Evolutionary conservation across 2,888 invertebrate genomes (phyloP).

Genomic region (Psylliodes chrysocephalus): DNA sequence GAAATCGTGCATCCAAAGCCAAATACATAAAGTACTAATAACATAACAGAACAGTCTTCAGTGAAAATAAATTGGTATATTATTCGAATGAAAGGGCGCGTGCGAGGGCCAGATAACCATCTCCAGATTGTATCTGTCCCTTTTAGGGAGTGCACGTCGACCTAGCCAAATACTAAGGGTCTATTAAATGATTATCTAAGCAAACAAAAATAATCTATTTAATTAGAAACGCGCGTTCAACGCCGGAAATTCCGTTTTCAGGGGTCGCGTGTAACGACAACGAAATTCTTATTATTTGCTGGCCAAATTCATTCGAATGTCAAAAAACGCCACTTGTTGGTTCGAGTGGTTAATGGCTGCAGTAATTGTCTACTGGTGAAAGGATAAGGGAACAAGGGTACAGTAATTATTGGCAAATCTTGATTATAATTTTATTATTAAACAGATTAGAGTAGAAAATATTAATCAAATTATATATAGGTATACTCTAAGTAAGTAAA

Average conservation of each 20-base stretch:
- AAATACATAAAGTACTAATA: neutral
- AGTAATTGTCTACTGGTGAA: too few relatives aligned
- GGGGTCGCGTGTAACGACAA: slow-evolving; percentile 56
- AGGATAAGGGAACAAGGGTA: too few relatives aligned
- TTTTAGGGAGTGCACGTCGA: slow-evolving; percentile 58
- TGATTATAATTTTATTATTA: too few relatives aligned
- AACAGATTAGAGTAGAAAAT: too few relatives aligned
- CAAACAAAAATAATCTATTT: slow-evolving; percentile 67
- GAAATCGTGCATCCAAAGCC: neutral
- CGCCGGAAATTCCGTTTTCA: slow-evolving; percentile 61
- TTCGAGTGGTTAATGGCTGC: too few relatives aligned
- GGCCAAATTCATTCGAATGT: slow-evolving; percentile 41
- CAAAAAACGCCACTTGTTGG: neutral
- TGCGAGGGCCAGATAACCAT: slow-evolving; percentile 48
- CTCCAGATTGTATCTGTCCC: slow-evolving; percentile 53
- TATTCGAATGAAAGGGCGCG: slow-evolving; percentile 51
- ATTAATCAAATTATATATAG: too few relatives aligned
- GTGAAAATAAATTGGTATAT: slow-evolving; percentile 38
- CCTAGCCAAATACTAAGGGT: slow-evolving; percentile 60
- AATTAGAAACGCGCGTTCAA: slow-evolving; percentile 61
- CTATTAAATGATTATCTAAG: slow-evolving; percentile 67
- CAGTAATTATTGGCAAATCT: too few relatives aligned
- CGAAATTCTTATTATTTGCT: slow-evolving; percentile 34
- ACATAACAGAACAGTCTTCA: slow-evolving; percentile 8
- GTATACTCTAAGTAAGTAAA: too few relatives aligned